Percentiles rank a stretch among this genome's conserved stretches.
phyloP scores from a whole-genome alignment of 2,113 vertebrate species.

The Nyctibius bracteatus region DNA sequence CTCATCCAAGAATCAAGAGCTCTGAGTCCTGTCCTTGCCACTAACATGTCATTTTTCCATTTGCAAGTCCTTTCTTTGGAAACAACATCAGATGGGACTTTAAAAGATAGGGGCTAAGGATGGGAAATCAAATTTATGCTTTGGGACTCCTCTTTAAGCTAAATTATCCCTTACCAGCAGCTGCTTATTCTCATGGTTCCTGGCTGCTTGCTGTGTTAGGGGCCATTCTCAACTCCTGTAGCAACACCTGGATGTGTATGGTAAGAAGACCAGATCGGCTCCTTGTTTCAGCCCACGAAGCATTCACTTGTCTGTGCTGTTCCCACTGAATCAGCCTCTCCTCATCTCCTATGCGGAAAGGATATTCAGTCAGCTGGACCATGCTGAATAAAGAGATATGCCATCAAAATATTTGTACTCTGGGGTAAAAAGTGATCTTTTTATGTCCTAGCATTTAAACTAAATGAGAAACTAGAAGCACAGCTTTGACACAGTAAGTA shows the following conservation, averaged over 20 bases:
- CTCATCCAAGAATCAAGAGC: not conserved
- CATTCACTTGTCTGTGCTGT: not conserved
- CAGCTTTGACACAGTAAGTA: not conserved
- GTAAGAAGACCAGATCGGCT: not conserved
- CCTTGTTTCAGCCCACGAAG: not conserved
- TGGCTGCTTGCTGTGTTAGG: not conserved
- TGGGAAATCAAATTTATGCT: not conserved
- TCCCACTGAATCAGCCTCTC: not conserved
- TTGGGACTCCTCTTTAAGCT: not conserved
- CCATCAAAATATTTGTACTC: not conserved
- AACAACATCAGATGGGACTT: not conserved
- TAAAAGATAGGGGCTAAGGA: not conserved
- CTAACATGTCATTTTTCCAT: not conserved
- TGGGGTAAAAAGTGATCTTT: not conserved
- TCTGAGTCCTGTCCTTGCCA: not conserved
- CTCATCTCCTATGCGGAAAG: not conserved
- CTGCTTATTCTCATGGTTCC: not conserved
- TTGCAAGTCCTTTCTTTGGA: not conserved
- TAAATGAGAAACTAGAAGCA: not conserved
- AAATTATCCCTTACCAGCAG: not conserved
- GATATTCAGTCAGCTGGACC: not conserved
- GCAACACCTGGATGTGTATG: not conserved
- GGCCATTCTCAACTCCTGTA: not conserved
- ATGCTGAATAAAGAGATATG: not conserved
- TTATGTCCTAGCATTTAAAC: not conserved